Evolutionary conservation across 2,888 invertebrate genomes (phyloP).

Genomic region (Watsonalla binaria): DNA sequence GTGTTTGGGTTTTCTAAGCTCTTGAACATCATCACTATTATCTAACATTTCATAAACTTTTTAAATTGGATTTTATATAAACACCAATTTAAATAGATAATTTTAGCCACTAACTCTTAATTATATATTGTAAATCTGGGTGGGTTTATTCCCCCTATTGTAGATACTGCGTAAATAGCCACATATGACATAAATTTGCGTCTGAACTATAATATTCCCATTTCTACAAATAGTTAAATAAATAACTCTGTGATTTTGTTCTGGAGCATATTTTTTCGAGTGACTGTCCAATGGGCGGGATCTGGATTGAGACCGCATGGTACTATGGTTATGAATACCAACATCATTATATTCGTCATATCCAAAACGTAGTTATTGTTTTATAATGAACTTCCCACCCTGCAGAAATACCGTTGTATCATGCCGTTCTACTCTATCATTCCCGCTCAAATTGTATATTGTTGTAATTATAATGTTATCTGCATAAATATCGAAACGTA

Average conservation of each 20-base stretch:
- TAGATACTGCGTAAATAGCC: not conserved
- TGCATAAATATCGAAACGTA: slow-evolving; percentile 39
- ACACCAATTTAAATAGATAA: too few relatives aligned
- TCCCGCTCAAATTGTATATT: slow-evolving; percentile 59
- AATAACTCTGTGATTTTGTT: slow-evolving; percentile 31
- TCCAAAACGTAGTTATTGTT: not conserved
- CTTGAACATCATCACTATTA: slow-evolving; percentile 36
- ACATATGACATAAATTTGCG: too few relatives aligned
- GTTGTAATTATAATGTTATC: slow-evolving; percentile 62
- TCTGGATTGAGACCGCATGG: slow-evolving; percentile 43
- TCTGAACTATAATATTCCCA: too few relatives aligned
- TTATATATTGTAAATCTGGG: not conserved
- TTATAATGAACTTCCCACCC: not conserved
- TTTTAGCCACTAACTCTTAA: slow-evolving; percentile 7
- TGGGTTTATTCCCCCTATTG: not conserved
- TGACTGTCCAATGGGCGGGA: slow-evolving; percentile 54
- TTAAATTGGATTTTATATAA: too few relatives aligned
- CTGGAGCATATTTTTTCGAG: slow-evolving; percentile 43
- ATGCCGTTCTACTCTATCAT: slow-evolving; percentile 57
- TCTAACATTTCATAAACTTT: not conserved
- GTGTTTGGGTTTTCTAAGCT: slow-evolving; percentile 48
- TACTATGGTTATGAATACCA: slow-evolving; percentile 32
- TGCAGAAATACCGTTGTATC: slow-evolving; percentile 40
- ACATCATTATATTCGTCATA: not conserved
- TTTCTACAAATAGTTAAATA: too few relatives aligned